A percentile compares a stretch with the other conserved stretches of the same genome.
These are phyloP conservation scores for Numenius arquata DNA, from an alignment of 2,113 vertebrate species.

Conservation along the genomic window DNA sequence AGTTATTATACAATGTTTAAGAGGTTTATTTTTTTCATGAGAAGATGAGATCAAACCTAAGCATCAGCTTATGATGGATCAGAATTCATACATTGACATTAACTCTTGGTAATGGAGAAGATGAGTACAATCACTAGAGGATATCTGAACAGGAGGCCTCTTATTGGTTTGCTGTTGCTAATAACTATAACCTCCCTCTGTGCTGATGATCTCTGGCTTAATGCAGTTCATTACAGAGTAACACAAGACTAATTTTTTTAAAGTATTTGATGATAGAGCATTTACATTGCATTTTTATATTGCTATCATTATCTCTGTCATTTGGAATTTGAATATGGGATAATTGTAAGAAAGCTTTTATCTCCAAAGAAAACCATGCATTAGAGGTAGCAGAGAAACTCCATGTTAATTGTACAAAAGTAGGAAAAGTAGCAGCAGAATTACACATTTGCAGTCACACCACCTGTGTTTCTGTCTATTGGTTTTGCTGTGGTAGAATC, in stretches of 20 bases:
- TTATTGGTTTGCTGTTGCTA: neutral
- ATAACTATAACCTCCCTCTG: neutral
- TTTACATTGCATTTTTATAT: neutral
- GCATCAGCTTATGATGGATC: neutral
- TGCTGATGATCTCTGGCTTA: neutral
- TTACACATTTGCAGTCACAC: neutral
- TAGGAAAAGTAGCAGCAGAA: neutral
- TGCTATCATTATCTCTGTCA: neutral
- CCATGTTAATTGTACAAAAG: neutral
- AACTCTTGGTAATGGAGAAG: neutral
- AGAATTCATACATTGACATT: neutral
- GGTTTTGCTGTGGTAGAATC: neutral
- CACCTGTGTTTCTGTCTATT: neutral
- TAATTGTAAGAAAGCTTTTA: neutral
- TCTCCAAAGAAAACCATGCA: neutral
- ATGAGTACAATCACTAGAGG: neutral
- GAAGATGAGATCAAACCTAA: neutral
- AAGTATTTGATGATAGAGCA: neutral
- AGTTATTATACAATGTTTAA: neutral
- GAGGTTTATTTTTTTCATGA: neutral
- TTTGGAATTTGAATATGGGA: neutral
- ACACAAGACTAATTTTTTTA: neutral
- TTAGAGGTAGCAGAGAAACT: neutral
- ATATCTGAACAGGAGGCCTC: neutral
- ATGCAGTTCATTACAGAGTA: neutral